Percentiles rank a stretch among this genome's conserved stretches.
Evolutionary conservation across 1,140 invertebrate species (phyloP).

Genomic region (Metaphire vulgaris): DNA sequence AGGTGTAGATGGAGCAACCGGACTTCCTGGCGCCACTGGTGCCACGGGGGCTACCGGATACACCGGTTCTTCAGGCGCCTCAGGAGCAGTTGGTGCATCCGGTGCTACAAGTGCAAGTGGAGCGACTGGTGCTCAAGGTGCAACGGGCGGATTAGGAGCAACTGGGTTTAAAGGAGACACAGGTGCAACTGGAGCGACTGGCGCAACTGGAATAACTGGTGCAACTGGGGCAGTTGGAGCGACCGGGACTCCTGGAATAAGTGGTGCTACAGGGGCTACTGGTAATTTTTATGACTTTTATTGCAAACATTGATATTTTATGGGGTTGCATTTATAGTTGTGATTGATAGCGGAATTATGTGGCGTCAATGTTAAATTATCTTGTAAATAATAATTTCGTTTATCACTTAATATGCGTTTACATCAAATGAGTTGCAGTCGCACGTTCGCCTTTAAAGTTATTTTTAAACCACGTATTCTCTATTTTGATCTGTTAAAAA

Average conservation of each 20-base stretch:
- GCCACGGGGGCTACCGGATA: not conserved
- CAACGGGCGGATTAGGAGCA: not conserved
- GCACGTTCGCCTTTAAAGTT: too few relatives aligned
- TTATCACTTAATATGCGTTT: too few relatives aligned
- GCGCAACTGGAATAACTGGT: not conserved
- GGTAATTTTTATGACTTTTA: too few relatives aligned
- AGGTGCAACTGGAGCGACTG: not conserved
- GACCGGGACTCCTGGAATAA: not conserved
- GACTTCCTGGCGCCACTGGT: not conserved
- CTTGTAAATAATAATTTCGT: too few relatives aligned
- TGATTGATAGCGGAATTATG: too few relatives aligned
- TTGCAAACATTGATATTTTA: too few relatives aligned
- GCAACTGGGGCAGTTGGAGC: not conserved
- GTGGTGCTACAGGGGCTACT: not conserved
- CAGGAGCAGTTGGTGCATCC: not conserved
- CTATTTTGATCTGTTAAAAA: too few relatives aligned
- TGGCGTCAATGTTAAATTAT: too few relatives aligned
- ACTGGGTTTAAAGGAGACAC: not conserved
- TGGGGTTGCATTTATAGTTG: too few relatives aligned
- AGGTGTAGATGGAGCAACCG: not conserved
- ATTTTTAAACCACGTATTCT: too few relatives aligned
- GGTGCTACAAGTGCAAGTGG: not conserved
- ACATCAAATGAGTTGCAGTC: too few relatives aligned
- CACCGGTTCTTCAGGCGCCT: not conserved
- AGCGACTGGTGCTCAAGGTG: not conserved